Evolutionary conservation across 2,113 vertebrate species (phyloP).

Genomic region (Daubentonia madagascariensis): DNA sequence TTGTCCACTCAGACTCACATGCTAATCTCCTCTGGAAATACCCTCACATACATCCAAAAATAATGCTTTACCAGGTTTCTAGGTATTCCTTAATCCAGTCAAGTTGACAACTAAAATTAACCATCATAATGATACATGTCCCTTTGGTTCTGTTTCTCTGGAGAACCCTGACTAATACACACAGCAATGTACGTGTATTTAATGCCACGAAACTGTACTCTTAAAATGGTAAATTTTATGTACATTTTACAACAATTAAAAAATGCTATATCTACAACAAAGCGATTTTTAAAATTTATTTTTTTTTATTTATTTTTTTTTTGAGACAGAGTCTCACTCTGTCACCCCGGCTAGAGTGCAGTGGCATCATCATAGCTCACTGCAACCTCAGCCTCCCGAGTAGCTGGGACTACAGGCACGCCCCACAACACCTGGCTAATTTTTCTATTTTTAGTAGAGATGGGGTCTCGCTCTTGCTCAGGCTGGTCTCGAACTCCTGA

Average conservation of each 20-base stretch:
- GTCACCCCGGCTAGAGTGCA: too few species aligned
- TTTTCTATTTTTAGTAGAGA: too few species aligned
- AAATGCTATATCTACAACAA: not conserved
- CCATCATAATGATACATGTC: not conserved
- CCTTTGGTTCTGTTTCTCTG: not conserved
- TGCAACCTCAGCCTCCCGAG: too few species aligned
- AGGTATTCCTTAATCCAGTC: not conserved
- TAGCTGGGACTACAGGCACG: too few species aligned
- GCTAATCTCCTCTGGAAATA: not conserved
- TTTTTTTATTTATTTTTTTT: too few species aligned
- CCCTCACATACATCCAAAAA: not conserved
- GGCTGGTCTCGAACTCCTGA: too few species aligned
- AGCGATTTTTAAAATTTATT: too few species aligned
- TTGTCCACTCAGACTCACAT: not conserved
- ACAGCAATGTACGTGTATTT: not conserved
- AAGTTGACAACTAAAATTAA: not conserved
- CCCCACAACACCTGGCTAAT: too few species aligned
- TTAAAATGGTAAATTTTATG: not conserved
- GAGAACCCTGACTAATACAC: not conserved
- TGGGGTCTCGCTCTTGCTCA: too few species aligned
- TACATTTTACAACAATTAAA: not conserved
- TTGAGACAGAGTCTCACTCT: too few species aligned
- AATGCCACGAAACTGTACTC: not conserved
- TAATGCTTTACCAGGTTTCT: not conserved
- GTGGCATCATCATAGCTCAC: too few species aligned